Conservation (phyloP, 2,797 vertebrate species). For the Lutjanus campechanus region DNA sequence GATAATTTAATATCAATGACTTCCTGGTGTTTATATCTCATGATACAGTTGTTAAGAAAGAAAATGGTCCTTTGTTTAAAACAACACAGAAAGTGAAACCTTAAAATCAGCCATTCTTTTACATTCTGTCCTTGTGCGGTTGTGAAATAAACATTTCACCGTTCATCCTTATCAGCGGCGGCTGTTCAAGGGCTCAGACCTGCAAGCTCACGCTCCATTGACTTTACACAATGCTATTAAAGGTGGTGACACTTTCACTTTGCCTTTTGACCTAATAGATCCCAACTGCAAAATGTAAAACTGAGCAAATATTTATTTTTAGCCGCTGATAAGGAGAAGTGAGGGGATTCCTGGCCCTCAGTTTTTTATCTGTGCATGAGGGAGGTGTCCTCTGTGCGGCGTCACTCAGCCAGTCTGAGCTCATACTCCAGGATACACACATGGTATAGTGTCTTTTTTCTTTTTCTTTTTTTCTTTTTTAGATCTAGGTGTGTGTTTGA, state of each 20-base stretch:
- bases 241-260: conserved; percentile 10
- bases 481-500: conserved; percentile 32
- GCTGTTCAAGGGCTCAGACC: not conserved
- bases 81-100: conserved; percentile 73
- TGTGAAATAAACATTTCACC: not conserved
- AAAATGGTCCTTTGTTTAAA: not conserved
- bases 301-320: conserved; percentile 50
- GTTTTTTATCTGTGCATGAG: conserved; percentile 7
- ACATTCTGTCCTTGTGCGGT: not conserved
- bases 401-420: conserved; percentile 40
- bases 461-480: not conserved
- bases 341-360: conserved; percentile 49
- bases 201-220: not conserved
- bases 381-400: conserved; percentile 18
- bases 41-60: not conserved
- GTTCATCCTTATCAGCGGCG: not conserved
- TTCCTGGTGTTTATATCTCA: not conserved
- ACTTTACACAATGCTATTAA: not conserved
- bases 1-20: not conserved
- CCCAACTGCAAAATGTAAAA: conserved; percentile 24
- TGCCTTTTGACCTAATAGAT: conserved; percentile 11
- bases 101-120: not conserved
- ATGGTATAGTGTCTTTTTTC: conserved; percentile 27
- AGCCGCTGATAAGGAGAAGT: conserved; percentile 34
- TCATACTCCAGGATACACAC: conserved; percentile 21